A percentile compares a stretch with the other conserved stretches of the same genome.
phyloP scores from a whole-genome alignment of 2,888 invertebrate species.

The Podotricha telesiphe region DNA sequence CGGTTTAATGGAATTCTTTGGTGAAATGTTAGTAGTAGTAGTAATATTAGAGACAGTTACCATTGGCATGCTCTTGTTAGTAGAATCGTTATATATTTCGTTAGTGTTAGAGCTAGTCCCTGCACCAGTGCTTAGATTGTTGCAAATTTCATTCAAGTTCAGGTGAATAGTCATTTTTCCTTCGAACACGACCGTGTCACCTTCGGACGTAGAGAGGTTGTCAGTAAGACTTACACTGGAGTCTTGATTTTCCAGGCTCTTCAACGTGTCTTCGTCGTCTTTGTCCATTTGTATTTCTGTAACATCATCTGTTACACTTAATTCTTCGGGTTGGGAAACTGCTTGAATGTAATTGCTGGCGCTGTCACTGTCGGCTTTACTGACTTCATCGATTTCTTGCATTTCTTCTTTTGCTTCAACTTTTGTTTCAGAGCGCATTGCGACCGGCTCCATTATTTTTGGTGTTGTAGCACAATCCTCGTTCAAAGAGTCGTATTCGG shows the following conservation, averaged over 20 bases:
- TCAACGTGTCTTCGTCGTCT: conserved; percentile 80
- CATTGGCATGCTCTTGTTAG: conserved; percentile 81
- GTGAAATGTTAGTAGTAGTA: conserved; percentile 81
- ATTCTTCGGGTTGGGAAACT: conserved; percentile 73
- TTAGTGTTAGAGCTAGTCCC: conserved; percentile 67
- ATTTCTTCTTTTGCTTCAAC: conserved; percentile 65
- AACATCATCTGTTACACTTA: conserved; percentile 73
- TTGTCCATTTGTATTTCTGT: conserved; percentile 81
- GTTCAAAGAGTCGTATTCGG: conserved; percentile 78
- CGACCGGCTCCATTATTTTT: conserved; percentile 59
- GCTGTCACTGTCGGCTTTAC: conserved; percentile 70
- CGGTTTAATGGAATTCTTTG: conserved; percentile 79
- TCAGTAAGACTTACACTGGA: conserved; percentile 83
- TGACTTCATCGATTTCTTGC: conserved; percentile 76
- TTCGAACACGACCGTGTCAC: conserved; percentile 80
- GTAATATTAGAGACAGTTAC: conserved; percentile 84
- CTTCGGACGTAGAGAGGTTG: conserved; percentile 74
- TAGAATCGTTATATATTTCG: conserved; percentile 59
- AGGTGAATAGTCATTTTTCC: conserved; percentile 83
- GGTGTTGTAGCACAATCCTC: conserved; percentile 67
- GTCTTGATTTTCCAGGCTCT: conserved; percentile 81
- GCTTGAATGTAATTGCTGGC: conserved; percentile 76
- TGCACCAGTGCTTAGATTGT: conserved; percentile 75
- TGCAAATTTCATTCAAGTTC: conserved; percentile 80
- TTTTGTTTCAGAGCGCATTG: conserved; percentile 55